Evolutionary conservation across 1,140 invertebrate species (phyloP), one percentile per base, ranked within the genome.

Genomic region (Drosophila suzukii): DNA sequence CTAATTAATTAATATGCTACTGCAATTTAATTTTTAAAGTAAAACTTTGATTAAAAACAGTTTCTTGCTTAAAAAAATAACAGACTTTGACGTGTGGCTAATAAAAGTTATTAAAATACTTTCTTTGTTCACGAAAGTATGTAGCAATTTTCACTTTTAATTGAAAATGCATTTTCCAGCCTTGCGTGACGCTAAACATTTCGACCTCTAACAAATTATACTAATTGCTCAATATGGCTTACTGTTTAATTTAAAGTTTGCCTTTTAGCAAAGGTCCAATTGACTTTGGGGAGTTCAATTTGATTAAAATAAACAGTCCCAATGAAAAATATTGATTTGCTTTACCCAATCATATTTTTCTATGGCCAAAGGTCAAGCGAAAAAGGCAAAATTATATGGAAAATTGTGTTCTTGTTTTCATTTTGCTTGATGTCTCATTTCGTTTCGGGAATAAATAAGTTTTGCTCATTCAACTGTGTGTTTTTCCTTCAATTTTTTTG

Each of bases 301-400:
- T n/a, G 43, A 70, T 57, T 70, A 57, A 70, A 70, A 70, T 27
- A 68, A 70, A 57, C 63, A 71, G 70, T 12, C 24, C 6, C 2
- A 44, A 36, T 13, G 12, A 53, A 66, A 44, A 53, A 53, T 44
- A 66, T 68, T 36, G 38, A 67, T 66, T 66, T 46, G 41, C 36
- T 65, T 66, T 49, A 8, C 12, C 12, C 30, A 27, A 34, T 38
- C 36, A 32, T 62, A 8, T 53, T 44, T 66, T 44, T 27, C 7
- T 6, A n/a, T 6, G 8, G 7, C n/a, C 34, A 44, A 70, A 70
- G 50, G 63, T 67, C 50, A 17, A 39, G 39, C 15, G 15, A 24
- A n/a, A 61, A 12, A 10, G 13, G 10, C 12, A 55, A 32, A 55
- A 41, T 39, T 47, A 24, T 43, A 43, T 24, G 7, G 50, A 0